Percentiles rank a stretch among this genome's conserved stretches.
Conservation (phyloP, 2,797 vertebrate species). For the Sebastes hubbsi region DNA sequence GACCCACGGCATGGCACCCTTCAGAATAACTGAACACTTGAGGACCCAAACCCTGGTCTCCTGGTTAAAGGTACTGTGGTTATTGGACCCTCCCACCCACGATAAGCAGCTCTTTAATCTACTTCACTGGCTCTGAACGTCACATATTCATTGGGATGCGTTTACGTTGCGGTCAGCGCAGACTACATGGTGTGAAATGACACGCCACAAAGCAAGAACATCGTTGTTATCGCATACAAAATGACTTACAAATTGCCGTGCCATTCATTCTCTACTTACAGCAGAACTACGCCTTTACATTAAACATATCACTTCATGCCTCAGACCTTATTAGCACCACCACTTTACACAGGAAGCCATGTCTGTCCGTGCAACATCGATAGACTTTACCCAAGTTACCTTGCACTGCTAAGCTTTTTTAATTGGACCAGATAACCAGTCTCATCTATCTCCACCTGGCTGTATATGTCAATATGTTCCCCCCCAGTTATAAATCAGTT, state of each 20-base stretch:
- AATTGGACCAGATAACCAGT: slow-evolving; percentile 17
- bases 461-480: slow-evolving; percentile 19
- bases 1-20: no score
- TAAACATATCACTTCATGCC: neutral
- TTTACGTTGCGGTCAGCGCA: neutral
- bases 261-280: neutral
- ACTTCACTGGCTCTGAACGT: neutral
- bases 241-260: neutral
- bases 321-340: slow-evolving; percentile 10
- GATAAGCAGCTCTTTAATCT: neutral
- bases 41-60: neutral
- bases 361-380: neutral
- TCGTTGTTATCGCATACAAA: neutral
- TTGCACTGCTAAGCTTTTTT: slow-evolving; percentile 4
- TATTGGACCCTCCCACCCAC: no score
- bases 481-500: slow-evolving; percentile 31
- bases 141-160: neutral
- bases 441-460: slow-evolving; percentile 7
- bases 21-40: neutral
- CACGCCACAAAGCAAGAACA: neutral
- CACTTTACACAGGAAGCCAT: neutral
- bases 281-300: neutral
- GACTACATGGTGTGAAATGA: neutral
- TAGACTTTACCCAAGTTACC: neutral
- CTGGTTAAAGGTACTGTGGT: neutral